Evolutionary conservation across 2,888 invertebrate species (phyloP).

Genomic region (Lottia scabra): DNA sequence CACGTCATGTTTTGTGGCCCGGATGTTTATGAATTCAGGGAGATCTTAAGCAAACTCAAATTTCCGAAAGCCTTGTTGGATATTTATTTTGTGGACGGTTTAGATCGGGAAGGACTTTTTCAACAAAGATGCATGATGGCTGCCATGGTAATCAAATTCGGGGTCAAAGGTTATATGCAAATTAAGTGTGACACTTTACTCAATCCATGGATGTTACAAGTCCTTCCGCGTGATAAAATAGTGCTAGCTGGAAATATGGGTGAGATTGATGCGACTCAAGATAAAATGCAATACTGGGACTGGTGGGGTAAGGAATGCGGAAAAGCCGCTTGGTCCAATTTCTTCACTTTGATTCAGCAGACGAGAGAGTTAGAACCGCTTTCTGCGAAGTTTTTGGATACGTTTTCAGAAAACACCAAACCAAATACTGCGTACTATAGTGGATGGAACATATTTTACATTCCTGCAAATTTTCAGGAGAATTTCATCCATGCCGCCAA

Average conservation of each 20-base stretch:
- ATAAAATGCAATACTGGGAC: neutral
- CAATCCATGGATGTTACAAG: neutral
- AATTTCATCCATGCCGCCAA: constrained; percentile 2
- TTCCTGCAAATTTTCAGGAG: neutral
- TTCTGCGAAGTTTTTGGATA: neutral
- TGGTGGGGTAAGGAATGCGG: neutral
- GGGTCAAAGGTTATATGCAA: neutral
- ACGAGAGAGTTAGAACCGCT: neutral
- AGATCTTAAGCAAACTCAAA: neutral
- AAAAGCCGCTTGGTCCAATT: neutral
- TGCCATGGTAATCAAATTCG: neutral
- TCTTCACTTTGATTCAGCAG: neutral
- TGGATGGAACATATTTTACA: neutral
- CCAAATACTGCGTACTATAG: neutral
- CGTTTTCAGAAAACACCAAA: neutral
- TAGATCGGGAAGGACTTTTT: neutral
- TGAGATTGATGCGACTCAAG: neutral
- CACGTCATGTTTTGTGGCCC: neutral
- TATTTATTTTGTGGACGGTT: neutral
- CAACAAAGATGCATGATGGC: constrained; percentile 1
- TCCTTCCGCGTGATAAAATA: neutral
- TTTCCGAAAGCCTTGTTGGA: neutral
- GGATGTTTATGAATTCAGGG: neutral
- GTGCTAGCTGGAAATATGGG: neutral
- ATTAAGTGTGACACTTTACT: neutral